Conservation (phyloP, 2,888 invertebrate species). For the Portevinia maculata region DNA sequence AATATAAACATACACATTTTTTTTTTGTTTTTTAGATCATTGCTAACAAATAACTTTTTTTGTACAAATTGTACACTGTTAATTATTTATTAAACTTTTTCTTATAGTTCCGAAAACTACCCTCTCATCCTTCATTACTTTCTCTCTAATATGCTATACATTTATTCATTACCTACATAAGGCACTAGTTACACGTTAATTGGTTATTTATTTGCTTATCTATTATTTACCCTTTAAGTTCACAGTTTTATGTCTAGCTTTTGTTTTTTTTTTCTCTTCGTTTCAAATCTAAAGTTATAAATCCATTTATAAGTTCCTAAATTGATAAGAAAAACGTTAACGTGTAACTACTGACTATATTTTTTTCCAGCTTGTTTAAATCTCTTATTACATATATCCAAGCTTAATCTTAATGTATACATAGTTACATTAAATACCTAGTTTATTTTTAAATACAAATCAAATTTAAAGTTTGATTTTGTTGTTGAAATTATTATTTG, state of each 20-base stretch:
- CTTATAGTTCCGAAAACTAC: constrained; percentile 19
- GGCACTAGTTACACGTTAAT: constrained; percentile 83
- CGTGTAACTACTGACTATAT: constrained; percentile 82
- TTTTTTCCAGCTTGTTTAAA: constrained; percentile 76
- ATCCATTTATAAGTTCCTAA: constrained; percentile 63
- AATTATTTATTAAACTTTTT: constrained; percentile 20
- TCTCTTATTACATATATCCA: constrained; percentile 69
- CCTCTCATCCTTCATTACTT: constrained; percentile 22
- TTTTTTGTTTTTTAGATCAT: constrained; percentile 60
- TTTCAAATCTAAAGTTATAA: constrained; percentile 64
- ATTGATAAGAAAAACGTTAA: constrained; percentile 76
- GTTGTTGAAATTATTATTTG: constrained; percentile 37
- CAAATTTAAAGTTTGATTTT: constrained; percentile 52
- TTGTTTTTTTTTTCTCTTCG: too few species aligned
- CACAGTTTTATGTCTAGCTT: constrained; percentile 61
- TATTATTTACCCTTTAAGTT: constrained; percentile 71
- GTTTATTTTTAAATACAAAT: constrained; percentile 46
- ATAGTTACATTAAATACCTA: constrained; percentile 55
- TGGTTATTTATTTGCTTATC: constrained; percentile 64
- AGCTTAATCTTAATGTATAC: constrained; percentile 75
- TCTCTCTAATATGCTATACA: constrained; percentile 55
- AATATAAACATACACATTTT: constrained; percentile 69
- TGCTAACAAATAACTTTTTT: constrained; percentile 52
- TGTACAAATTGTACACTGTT: constrained; percentile 62
- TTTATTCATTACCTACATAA: constrained; percentile 77